These are phyloP conservation scores for Protaetia brevitarsis DNA, from an alignment of 1,140 invertebrate species.

Conservation along the genomic window DNA sequence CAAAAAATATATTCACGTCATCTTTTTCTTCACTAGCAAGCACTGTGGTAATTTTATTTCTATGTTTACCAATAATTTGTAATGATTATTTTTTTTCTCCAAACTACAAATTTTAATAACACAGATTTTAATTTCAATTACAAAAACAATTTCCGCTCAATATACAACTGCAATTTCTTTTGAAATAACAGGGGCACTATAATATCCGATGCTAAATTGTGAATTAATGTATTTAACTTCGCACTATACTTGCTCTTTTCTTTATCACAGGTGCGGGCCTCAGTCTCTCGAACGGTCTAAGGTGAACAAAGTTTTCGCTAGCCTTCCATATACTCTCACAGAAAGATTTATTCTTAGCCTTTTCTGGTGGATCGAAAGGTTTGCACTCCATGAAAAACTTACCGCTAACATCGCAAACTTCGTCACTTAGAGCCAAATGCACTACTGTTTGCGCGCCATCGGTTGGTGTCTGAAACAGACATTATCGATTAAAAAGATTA, in stretches of 20 bases:
- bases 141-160: too few species aligned
- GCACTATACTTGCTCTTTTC: not conserved
- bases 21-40: too few species aligned
- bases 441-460: conserved; percentile 67
- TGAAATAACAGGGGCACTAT: too few species aligned
- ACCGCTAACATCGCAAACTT: conserved; percentile 57
- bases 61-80: too few species aligned
- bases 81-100: too few species aligned
- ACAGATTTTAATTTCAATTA: too few species aligned
- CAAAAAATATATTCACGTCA: too few species aligned
- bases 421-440: conserved; percentile 59
- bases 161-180: too few species aligned
- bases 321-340: conserved; percentile 39
- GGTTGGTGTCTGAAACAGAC: conserved; percentile 55
- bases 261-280: not conserved
- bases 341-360: conserved; percentile 39
- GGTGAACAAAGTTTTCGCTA: conserved; percentile 36
- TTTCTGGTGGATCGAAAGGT: conserved; percentile 36
- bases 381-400: conserved; percentile 66
- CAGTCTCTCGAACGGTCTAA: not conserved
- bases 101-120: too few species aligned
- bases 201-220: not conserved
- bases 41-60: too few species aligned
- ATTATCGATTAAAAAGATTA: conserved; percentile 28
- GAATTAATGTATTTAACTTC: not conserved